These are phyloP conservation scores for Ruditapes philippinarum DNA, from an alignment of 1,140 invertebrate species.

Conservation along the genomic window DNA sequence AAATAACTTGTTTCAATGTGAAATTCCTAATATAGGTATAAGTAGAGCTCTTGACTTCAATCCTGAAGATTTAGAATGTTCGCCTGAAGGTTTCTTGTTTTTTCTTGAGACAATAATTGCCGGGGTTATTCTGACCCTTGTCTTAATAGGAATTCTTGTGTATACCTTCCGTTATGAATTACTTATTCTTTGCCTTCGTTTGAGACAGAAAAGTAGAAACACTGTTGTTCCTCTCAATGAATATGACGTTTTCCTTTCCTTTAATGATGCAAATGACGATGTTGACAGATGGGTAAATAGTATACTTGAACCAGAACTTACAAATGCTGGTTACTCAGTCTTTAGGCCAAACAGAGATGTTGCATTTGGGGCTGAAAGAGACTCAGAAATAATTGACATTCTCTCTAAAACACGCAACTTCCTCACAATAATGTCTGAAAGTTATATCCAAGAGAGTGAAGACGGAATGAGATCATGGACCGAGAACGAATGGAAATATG, in stretches of 20 bases:
- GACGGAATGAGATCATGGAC: not conserved
- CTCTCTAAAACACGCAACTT: not conserved
- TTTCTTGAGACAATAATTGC: not conserved
- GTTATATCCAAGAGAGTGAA: not conserved
- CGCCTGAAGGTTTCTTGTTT: not conserved
- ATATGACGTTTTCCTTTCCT: slow-evolving; percentile 11
- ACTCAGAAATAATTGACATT: not conserved
- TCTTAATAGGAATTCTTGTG: not conserved
- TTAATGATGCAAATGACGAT: slow-evolving; percentile 31
- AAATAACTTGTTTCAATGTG: not conserved
- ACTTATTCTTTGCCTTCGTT: not conserved
- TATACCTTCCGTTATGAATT: slow-evolving; percentile 12
- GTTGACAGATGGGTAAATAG: slow-evolving; percentile 4
- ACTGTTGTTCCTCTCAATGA: not conserved
- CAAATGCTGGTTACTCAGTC: not conserved
- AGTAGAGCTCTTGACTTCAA: not conserved
- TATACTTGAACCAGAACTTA: not conserved
- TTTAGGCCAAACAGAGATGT: slow-evolving; percentile 30
- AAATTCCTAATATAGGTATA: not conserved
- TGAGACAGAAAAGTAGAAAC: not conserved
- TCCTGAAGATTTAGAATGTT: not conserved
- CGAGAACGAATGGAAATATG: slow-evolving; percentile 50
- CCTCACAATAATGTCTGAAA: slow-evolving; percentile 25
- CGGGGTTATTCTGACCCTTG: not conserved
- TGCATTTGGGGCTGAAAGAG: not conserved